Percentiles rank a stretch among this genome's conserved stretches.
Conservation (phyloP, 2,113 vertebrate species). For the Anser cygnoides region DNA sequence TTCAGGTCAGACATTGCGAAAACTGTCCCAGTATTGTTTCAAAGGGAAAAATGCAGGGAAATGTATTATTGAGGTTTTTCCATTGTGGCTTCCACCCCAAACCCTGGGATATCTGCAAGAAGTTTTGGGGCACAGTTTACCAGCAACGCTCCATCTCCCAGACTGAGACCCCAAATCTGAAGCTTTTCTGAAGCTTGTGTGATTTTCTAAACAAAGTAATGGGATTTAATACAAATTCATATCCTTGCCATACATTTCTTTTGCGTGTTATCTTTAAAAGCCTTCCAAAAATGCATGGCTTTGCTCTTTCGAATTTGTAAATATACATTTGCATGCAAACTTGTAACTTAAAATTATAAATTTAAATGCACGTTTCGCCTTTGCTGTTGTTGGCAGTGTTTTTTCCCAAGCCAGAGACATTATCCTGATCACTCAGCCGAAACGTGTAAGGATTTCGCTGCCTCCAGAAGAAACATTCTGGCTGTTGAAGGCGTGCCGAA, state of each 20-base stretch:
- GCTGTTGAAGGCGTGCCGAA: background rate
- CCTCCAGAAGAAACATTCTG: background rate
- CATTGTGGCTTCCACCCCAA: background rate
- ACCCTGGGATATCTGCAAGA: fast-evolving
- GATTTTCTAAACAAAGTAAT: background rate
- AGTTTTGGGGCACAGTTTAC: background rate
- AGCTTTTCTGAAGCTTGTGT: background rate
- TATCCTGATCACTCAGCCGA: background rate
- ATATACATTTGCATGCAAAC: slow-evolving; percentile 26
- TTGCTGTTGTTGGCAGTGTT: background rate
- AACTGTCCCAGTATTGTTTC: background rate
- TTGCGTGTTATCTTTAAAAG: background rate
- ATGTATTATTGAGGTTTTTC: background rate
- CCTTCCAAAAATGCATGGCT: background rate
- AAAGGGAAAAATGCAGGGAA: background rate
- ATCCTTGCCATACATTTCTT: background rate
- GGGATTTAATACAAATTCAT: slow-evolving; percentile 5
- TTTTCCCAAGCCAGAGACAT: slow-evolving; percentile 6
- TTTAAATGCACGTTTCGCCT: background rate
- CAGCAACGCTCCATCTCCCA: background rate
- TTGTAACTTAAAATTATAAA: background rate
- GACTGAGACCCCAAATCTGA: background rate
- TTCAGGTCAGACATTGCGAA: background rate
- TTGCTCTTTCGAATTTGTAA: slow-evolving; percentile 27
- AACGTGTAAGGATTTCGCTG: background rate